Base-by-base conservation (phyloP, 2,113 vertebrate genomes). In the Charina bottae region DNA sequence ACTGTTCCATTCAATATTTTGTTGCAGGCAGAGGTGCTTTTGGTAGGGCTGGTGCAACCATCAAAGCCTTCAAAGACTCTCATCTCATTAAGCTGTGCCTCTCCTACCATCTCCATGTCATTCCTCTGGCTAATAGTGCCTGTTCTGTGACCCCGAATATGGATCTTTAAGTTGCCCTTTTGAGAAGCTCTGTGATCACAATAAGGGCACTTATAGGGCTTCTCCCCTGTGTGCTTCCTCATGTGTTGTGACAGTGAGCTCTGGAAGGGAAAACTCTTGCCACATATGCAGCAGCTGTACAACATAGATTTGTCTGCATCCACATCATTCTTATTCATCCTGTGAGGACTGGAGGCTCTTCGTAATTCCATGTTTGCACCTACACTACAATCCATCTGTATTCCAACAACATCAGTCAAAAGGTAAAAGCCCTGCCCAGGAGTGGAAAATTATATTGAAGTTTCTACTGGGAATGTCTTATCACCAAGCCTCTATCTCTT, bases 171-270 rank as follows among this genome's bases (percentile, higher is more conserved):
- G 96, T 99, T 99, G 93, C 99, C 99, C 96, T 99, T 99, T 96
- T 99, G 99, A 72, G 99, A 99, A 26, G 99, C 98, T 94, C 99
- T 97, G 97, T 99, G 99, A 95, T 99, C 98, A 0, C 99, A 99
- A 96, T 99, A 99, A 92, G 99, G 99, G 90, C 99, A 99, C 97
- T 99, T 99, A 97, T 99, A 99, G n/a, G 99, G 99, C 85, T 99
- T 99, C 68, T 98, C 98, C 0, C 99, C 99, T 0, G 99, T 99
- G 97, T 99, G 99, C 83, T 99, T 98, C 90, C 99, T 98, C 99
- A 99, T 99, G 93, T 99, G 99, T 97, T 99, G 99, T 0, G 99
- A 99, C 92, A 99, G 96, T 0, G 99, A 99, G 97, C 99, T 99
- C 95, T 99, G 98, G 95, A 99, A 99, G 28, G 99, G 98, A 93